Evolutionary conservation across 2,113 vertebrate species (phyloP), one percentile per base, ranked within the genome.

Genomic region (Leptodactylus fuscus): DNA sequence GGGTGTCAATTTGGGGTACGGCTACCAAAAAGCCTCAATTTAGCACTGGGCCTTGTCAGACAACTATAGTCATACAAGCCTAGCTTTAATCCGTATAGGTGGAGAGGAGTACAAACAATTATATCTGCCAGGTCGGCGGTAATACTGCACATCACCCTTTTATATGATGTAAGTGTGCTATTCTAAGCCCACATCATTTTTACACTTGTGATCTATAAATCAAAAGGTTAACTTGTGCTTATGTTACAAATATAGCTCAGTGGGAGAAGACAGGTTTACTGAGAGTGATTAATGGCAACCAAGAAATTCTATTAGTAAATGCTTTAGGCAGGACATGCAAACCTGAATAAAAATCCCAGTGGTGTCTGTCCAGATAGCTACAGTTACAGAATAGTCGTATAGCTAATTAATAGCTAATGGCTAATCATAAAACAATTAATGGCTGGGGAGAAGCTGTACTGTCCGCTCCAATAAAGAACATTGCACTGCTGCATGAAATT

Each of bases 221-320:
- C 82, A 83, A 75, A 83, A 83, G 81, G 82, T 75, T 83, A 75
- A 62, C 69, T 60, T 60, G 36, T 60, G 53, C 82, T 75, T 75
- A 75, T 83, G 82, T 62, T 32, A 44, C 82, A 75, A 75, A 75
- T 75, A 83, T 62, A 75, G 70, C 70, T 83, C 53, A 16, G 81
- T 51, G 41, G 48, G 27, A 60, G 18, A 75, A 71, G 69, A 74
- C 69, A 75, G 49, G 38, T 75, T 75, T 83, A 83, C 18, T 32
- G 51, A 27, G 27, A 83, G 51, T 83, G 82, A 83, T 74, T 75
- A 75, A 83, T 83, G 53, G 29, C 16, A 24, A 44, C 46, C 70
- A 46, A 83, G 82, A 75, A 62, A 62, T 83, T 74, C 70, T 75
- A 83, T 75, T 83, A 75, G 82, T 62, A 83, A 74, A 83, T 58